These are phyloP conservation scores for Eulemur albifrons DNA, from an alignment of 2,797 vertebrate species.

Conservation along the genomic window DNA sequence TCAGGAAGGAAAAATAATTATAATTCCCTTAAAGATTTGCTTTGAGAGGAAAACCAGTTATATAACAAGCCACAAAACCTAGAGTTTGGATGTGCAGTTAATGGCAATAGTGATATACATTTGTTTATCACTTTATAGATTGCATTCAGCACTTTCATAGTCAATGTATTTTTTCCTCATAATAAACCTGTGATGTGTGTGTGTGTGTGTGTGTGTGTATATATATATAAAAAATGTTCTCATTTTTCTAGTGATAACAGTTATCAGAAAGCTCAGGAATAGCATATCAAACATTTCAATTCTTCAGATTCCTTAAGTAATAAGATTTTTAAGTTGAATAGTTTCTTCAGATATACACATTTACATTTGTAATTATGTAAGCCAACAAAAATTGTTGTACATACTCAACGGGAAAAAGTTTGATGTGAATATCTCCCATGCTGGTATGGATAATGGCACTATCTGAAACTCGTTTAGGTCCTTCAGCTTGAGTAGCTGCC, in stretches of 20 bases:
- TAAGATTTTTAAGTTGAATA: conserved; percentile 27
- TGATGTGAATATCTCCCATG: conserved; percentile 98
- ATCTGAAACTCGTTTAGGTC: conserved; percentile 97
- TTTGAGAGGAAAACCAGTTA: conserved; percentile 36
- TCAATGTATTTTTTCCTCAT: not conserved
- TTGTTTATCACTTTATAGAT: not conserved
- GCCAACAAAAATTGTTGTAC: conserved; percentile 77
- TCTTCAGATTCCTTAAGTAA: conserved; percentile 11
- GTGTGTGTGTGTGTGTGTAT: not conserved
- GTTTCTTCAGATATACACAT: conserved; percentile 17
- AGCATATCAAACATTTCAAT: not conserved
- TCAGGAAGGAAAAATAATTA: conserved; percentile 50
- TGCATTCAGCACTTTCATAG: not conserved
- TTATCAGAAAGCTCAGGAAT: not conserved
- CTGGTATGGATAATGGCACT: conserved; percentile 98
- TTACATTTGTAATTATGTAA: not conserved
- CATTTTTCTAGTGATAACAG: not conserved
- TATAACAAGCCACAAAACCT: not conserved
- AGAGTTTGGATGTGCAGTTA: not conserved
- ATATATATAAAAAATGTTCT: not conserved
- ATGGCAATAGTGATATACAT: not conserved
- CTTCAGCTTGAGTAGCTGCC: conserved; percentile 99
- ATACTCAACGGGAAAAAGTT: conserved; percentile 98
- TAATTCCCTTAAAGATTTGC: not conserved
- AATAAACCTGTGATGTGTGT: not conserved